phyloP scores from a whole-genome alignment of 1,140 invertebrate genomes.

The Protaetia brevitarsis region DNA sequence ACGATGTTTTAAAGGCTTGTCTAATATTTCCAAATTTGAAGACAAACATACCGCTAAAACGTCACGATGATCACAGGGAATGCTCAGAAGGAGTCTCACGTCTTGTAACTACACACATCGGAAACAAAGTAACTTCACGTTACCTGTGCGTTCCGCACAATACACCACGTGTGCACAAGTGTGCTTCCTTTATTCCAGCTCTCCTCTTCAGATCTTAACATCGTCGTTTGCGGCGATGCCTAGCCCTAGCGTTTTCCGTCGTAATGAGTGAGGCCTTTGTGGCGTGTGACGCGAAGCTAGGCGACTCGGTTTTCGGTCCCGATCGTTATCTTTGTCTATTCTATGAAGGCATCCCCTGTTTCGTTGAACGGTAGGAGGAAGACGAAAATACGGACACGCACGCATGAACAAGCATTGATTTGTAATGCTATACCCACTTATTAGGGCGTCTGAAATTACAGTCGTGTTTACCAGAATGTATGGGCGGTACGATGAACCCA shows the following conservation, averaged over 20 bases:
- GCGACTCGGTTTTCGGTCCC: not conserved
- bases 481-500: not conserved
- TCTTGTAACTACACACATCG: not conserved
- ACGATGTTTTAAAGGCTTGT: too few relatives aligned
- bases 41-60: too few relatives aligned
- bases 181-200: not conserved
- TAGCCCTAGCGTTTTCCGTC: not conserved
- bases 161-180: not conserved
- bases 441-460: slow-evolving; percentile 17
- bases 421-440: slow-evolving; percentile 14
- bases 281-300: not conserved
- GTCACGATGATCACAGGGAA: not conserved
- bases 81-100: too few relatives aligned
- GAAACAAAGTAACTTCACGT: not conserved
- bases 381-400: not conserved
- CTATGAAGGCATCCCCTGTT: not conserved
- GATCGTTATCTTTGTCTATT: not conserved
- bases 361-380: not conserved
- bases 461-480: slow-evolving; percentile 6
- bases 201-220: not conserved
- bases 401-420: slow-evolving; percentile 13
- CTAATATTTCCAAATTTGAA: too few relatives aligned
- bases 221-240: not conserved
- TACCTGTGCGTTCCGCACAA: not conserved
- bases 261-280: slow-evolving; percentile 6